These are phyloP conservation scores for Temnopleurus reevesii DNA, from an alignment of 53 echinoderm and acorn worm species.

Conservation along the genomic window DNA sequence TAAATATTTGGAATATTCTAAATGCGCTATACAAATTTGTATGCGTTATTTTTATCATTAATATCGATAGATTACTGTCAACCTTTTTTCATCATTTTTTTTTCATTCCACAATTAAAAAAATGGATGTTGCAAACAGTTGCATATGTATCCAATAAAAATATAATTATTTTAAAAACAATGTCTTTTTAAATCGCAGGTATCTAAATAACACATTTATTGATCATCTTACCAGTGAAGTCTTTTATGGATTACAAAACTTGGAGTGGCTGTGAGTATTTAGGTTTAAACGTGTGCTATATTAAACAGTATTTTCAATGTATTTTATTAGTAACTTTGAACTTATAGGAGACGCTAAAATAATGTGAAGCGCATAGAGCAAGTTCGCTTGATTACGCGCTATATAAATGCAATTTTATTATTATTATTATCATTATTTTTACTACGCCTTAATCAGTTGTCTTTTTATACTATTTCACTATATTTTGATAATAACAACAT, in stretches of 20 bases:
- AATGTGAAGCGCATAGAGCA: no score
- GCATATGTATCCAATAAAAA: neutral
- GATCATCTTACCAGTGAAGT: neutral
- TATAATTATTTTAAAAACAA: neutral
- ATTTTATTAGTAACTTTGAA: neutral
- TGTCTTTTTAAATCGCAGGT: neutral
- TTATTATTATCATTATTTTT: neutral
- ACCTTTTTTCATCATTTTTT: no score
- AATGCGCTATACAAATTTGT: no score
- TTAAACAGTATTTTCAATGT: neutral
- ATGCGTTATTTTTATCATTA: no score
- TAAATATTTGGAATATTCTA: no score
- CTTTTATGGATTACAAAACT: neutral
- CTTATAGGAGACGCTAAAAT: neutral
- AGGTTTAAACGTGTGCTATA: neutral
- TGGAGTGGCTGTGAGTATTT: conserved; percentile 28
- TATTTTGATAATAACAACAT: no score
- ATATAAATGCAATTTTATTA: neutral
- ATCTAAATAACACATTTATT: neutral
- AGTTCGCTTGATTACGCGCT: no score
- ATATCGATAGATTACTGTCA: no score
- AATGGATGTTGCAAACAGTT: no score
- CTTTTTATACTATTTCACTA: no score
- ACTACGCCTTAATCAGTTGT: no score
- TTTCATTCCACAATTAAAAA: no score